Conservation (phyloP, 2,888 invertebrate genomes). For the Vesta saturnalis region DNA sequence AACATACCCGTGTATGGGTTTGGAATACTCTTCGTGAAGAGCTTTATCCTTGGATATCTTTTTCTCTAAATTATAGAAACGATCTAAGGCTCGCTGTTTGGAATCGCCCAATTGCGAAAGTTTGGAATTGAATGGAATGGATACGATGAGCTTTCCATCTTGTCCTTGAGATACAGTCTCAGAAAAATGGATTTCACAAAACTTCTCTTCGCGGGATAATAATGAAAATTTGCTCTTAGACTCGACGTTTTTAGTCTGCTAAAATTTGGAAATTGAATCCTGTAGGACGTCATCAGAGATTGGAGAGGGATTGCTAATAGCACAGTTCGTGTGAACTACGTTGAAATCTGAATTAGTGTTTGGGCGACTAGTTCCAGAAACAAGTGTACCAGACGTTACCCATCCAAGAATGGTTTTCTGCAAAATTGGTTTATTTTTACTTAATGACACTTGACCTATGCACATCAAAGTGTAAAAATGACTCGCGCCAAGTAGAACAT, state of each 20-base stretch:
- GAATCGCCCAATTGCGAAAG: too few relatives aligned
- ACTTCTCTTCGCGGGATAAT: slow-evolving; percentile 17
- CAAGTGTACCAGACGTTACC: slow-evolving; percentile 9
- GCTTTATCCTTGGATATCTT: slow-evolving; percentile 4
- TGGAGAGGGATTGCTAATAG: neutral
- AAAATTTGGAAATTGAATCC: neutral
- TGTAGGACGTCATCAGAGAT: neutral
- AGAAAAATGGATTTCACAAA: slow-evolving; percentile 22
- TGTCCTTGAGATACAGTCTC: neutral
- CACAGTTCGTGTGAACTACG: neutral
- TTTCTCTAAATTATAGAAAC: slow-evolving; percentile 13
- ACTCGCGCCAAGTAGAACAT: too few relatives aligned
- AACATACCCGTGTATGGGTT: slow-evolving; percentile 21
- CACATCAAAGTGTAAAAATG: slow-evolving; percentile 13
- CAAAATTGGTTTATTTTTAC: too few relatives aligned
- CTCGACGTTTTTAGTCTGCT: too few relatives aligned
- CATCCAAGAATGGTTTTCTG: slow-evolving; percentile 22
- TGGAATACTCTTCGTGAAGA: neutral
- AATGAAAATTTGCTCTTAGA: too few relatives aligned
- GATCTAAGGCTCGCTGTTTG: too few relatives aligned
- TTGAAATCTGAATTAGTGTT: neutral
- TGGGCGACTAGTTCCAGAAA: neutral
- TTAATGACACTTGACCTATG: slow-evolving; percentile 4
- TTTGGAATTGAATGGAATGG: too few relatives aligned
- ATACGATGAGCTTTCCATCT: too few relatives aligned